Evolutionary conservation across 1,140 invertebrate genomes (phyloP).

Genomic region (Drosophila asahinai): DNA sequence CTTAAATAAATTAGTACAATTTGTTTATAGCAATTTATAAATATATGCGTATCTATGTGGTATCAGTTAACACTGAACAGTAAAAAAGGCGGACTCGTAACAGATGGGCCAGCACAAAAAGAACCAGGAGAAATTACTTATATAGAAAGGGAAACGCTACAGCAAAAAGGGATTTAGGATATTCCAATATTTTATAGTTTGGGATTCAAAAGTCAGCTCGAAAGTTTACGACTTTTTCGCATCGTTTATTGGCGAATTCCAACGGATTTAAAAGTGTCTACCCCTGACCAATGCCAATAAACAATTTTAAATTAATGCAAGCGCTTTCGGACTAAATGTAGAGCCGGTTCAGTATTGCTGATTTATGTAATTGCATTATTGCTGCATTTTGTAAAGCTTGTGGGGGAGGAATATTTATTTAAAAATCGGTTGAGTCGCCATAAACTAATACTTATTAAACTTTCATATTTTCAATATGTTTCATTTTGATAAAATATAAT

Average conservation of each 20-base stretch:
- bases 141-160: not conserved
- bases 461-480: no score
- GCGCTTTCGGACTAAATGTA: conserved; percentile 40
- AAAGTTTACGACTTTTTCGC: conserved; percentile 42
- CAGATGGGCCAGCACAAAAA: conserved; percentile 2
- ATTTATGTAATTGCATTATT: not conserved
- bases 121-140: not conserved
- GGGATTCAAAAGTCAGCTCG: conserved; percentile 31
- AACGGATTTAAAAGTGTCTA: conserved; percentile 14
- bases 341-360: conserved; percentile 48
- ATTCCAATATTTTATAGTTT: conserved; percentile 65
- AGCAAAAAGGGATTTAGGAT: conserved; percentile 62
- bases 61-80: conserved; percentile 48
- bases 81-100: conserved; percentile 46
- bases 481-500: no score
- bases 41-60: conserved; percentile 51
- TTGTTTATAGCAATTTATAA: not conserved
- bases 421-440: no score
- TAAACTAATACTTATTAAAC: no score
- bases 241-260: conserved; percentile 40
- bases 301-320: conserved; percentile 68
- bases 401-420: no score
- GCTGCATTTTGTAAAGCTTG: no score
- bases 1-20: no score
- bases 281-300: conserved; percentile 40